Percentiles rank a stretch among this genome's conserved stretches.
These are phyloP conservation scores for Laticauda laticaudata DNA, from an alignment of 2,113 vertebrate species.

Conservation along the genomic window DNA sequence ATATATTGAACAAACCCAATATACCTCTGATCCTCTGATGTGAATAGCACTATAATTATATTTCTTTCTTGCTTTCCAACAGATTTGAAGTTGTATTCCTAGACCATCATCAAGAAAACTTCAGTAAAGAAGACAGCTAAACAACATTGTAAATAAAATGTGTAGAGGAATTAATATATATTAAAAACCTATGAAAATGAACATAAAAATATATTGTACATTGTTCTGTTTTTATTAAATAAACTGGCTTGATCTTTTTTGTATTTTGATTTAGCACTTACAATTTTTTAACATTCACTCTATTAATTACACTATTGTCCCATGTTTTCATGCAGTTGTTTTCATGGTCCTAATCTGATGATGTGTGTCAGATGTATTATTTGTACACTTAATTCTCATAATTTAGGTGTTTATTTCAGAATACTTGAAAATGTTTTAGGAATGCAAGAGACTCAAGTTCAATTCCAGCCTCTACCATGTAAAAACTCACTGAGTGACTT, in stretches of 20 bases:
- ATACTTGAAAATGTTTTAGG: not conserved
- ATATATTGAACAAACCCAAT: not conserved
- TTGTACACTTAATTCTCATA: not conserved
- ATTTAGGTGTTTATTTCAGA: not conserved
- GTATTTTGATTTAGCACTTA: not conserved
- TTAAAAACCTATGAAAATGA: conserved; percentile 11
- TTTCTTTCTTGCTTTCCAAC: conserved; percentile 46
- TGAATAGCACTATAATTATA: conserved; percentile 5
- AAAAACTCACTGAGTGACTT: not conserved
- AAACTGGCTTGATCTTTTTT: not conserved
- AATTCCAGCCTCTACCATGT: not conserved
- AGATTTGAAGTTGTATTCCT: conserved; percentile 29
- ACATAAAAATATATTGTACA: not conserved
- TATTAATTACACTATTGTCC: not conserved
- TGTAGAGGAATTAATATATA: conserved; percentile 52
- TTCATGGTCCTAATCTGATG: not conserved
- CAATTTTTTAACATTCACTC: not conserved
- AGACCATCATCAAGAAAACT: conserved; percentile 47
- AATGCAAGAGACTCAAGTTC: not conserved
- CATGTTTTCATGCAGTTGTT: not conserved
- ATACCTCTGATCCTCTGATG: not conserved
- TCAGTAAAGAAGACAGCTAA: conserved; percentile 7
- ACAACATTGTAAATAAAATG: conserved; percentile 63
- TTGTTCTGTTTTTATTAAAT: conserved; percentile 41
- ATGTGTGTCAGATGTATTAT: not conserved